Evolutionary conservation across 2,797 vertebrate species (phyloP).

Genomic region (Scolopax bukidnonensis): DNA sequence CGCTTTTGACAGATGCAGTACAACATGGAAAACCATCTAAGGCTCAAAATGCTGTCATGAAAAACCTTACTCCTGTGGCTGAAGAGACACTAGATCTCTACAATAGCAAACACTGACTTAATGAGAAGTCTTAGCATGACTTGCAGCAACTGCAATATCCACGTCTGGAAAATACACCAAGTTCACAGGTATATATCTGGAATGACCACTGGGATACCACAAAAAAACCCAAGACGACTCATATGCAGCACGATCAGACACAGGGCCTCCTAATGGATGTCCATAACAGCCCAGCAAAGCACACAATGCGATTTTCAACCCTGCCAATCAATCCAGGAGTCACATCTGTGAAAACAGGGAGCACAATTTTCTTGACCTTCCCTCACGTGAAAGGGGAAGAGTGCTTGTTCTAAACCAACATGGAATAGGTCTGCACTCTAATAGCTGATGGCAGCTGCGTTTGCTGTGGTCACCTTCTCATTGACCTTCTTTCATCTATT

Average conservation of each 20-base stretch:
- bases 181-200: background rate
- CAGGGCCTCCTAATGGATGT: background rate
- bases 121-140: no score
- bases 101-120: fast-evolving
- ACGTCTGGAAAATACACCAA: background rate
- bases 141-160: no score
- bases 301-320: background rate
- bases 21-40: background rate
- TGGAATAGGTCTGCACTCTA: background rate
- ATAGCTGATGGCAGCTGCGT: background rate
- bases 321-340: background rate
- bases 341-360: background rate
- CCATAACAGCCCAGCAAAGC: background rate
- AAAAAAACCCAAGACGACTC: background rate
- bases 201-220: background rate
- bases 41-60: background rate
- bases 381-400: background rate
- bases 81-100: background rate
- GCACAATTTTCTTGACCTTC: background rate
- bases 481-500: background rate
- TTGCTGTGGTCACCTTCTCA: background rate
- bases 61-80: background rate
- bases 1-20: background rate
- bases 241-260: fast-evolving
- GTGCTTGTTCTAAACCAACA: background rate